Evolutionary conservation across 2,888 invertebrate species (phyloP), one percentile per base, ranked within the genome.

Genomic region (Phyllotreta striolata): DNA sequence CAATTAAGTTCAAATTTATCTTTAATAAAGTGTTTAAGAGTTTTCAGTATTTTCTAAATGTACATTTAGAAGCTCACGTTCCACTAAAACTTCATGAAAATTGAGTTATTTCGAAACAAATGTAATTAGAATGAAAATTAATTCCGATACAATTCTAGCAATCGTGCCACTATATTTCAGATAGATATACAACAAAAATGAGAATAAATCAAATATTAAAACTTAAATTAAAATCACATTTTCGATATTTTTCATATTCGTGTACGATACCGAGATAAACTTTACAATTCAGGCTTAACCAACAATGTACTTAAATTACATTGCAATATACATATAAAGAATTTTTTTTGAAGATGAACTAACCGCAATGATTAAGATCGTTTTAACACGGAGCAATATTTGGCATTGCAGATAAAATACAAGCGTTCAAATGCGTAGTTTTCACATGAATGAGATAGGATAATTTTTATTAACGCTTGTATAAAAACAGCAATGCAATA

Each of bases 1-100:
- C 3, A 74, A 68, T 70, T 74, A 66, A 69, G 35, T 40, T 51
- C 34, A 43, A 52, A 8, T 10, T 35, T 52, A 38, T 52, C 1
- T 12, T 34, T 51, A 35, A 52, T 37, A 52, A 24, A 52, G 47
- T 12, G n/a, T 47, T 47, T 24, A 24, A 14, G 6, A 6, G n/a
- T 47, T 47, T 24, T 6, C 3, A 46, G 9, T 10, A 46, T 1
- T n/a, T 12, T 54, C 6, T 52, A 49, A 24, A 46, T 46, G 10
- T 46, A 46, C 34, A n/a, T 14, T 39, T 41, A 35, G 10, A 41
- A 51, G 34, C 34, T 51, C 49, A 59, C 59, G 43, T 41, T 59
- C 43, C 43, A 59, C 52, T 47, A 41, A 38, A 52, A 55, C 6
- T 44, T 43, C 41, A 41, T 43, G 46, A 57, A 37, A 41, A 46